Evolutionary conservation across 2,113 vertebrate genomes (phyloP).

Genomic region (Carassius gibelio): DNA sequence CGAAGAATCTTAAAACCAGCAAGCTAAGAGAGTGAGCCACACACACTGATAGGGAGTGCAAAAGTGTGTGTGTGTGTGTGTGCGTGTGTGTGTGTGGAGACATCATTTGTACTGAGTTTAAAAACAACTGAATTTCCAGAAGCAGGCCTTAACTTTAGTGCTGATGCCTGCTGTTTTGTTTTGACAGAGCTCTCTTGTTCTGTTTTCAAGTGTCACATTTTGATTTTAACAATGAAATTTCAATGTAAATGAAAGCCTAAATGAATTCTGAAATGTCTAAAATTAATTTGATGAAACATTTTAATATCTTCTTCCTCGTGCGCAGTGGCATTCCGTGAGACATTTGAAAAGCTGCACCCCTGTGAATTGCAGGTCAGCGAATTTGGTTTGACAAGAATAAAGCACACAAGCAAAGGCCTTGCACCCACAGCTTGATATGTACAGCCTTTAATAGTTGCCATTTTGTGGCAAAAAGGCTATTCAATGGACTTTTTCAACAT

Average conservation of each 20-base stretch:
- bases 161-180: constrained; percentile 68
- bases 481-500: constrained; percentile 2
- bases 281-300: constrained; percentile 44
- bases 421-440: constrained; percentile 23
- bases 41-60: constrained; percentile 40
- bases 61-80: constrained; percentile 15
- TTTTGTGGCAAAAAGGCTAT: constrained; percentile 35
- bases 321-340: constrained; percentile 10
- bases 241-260: constrained; percentile 62
- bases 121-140: constrained; percentile 51
- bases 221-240: constrained; percentile 67
- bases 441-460: constrained; percentile 28
- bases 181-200: constrained; percentile 67
- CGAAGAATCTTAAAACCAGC: constrained; percentile 66
- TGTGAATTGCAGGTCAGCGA: constrained; percentile 36
- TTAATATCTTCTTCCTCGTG: constrained; percentile 8
- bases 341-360: constrained; percentile 20
- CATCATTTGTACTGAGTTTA: constrained; percentile 67
- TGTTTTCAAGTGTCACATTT: constrained; percentile 58
- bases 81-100: constrained; percentile 51
- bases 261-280: constrained; percentile 45
- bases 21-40: constrained; percentile 52
- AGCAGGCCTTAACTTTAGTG: constrained; percentile 66
- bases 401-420: constrained; percentile 26
- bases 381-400: constrained; percentile 42